Base-by-base conservation (phyloP, 2,113 vertebrate species). In the Toxostoma redivivum region DNA sequence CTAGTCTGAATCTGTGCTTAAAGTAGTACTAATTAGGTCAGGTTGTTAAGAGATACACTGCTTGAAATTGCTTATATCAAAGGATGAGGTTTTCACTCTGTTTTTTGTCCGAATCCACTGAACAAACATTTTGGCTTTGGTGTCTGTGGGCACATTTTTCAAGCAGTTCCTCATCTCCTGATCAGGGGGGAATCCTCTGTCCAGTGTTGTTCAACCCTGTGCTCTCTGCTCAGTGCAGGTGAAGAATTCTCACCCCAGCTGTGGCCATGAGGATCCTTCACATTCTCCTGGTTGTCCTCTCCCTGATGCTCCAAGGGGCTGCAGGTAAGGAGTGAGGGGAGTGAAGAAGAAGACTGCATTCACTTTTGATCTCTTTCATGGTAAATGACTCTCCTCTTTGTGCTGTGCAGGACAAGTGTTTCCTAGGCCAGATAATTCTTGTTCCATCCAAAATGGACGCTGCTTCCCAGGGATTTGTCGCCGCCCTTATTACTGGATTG, bases 361-460 rank as follows among this genome's bases (percentile, higher is more conserved):
- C 50, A 13, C 42, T 81, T 91, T 18, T 65, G 7, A 16, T 57
- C 31, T 6, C 17, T 64, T 72, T 6, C 15, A 22, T 12, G 23
- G 15, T 15, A 33, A 78, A 25, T 33, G 2, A 15, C 21, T 28
- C 1, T 42, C 57, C 1, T 51, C 10, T 69, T 24, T 53, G 38
- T 50, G 22, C 86, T 57, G 24, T 57, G n/a, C 84, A 96, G 95
- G 72, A 48, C 81, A 1, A 8, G 3, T 1, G 14, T 0, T 8
- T 51, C 23, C 13, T 5, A 1, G 9, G 3, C 11, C 2, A 1
- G 0, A 1, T 0, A 0, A 27, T 2, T 0, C 2, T 7, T 96
- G 95, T 12, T 0, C 0, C 1, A 0, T 0, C 5, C 84, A 14
- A 31, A 66, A 57, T 0, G 92, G 88, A 8, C 7, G 0, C n/a